A percentile compares a stretch with the other conserved stretches of the same genome.
Conservation (phyloP, 2,888 invertebrate genomes). For the Drosophila paramelanica region DNA sequence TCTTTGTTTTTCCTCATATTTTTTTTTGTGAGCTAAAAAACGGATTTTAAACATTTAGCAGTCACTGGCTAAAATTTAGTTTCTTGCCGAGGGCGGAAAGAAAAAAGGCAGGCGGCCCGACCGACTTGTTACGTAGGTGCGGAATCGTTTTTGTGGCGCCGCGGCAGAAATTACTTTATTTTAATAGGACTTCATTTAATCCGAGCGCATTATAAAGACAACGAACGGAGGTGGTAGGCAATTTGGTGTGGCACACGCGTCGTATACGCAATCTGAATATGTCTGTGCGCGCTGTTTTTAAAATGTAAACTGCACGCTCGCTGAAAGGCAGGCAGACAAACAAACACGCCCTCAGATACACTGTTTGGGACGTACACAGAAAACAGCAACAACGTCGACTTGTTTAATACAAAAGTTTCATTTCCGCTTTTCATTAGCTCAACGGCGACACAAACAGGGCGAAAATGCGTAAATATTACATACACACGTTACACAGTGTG, state of each 20-base stretch:
- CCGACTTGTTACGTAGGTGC: conserved; percentile 30
- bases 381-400: conserved; percentile 41
- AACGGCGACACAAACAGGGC: conserved; percentile 71
- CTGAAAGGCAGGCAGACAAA: conserved; percentile 55
- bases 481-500: conserved; percentile 13
- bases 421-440: conserved; percentile 81
- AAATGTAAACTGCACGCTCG: conserved; percentile 63
- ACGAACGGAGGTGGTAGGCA: conserved; percentile 45
- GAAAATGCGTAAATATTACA: conserved; percentile 75
- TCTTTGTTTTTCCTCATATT: conserved; percentile 14
- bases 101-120: conserved; percentile 21
- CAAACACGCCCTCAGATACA: conserved; percentile 52
- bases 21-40: conserved; percentile 24
- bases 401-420: conserved; percentile 80
- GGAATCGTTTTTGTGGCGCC: conserved; percentile 41
- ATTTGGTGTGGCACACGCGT: conserved; percentile 65
- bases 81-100: conserved; percentile 37
- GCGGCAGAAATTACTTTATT: conserved; percentile 75
- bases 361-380: conserved; percentile 7
- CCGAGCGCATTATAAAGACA: conserved; percentile 65
- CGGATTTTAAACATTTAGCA: conserved; percentile 71
- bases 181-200: conserved; percentile 80
- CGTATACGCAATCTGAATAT: conserved; percentile 71
- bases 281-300: conserved; percentile 39
- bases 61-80: conserved; percentile 28